Evolutionary conservation across 2,888 invertebrate species (phyloP).

Genomic region (Coleophora flavipennella): DNA sequence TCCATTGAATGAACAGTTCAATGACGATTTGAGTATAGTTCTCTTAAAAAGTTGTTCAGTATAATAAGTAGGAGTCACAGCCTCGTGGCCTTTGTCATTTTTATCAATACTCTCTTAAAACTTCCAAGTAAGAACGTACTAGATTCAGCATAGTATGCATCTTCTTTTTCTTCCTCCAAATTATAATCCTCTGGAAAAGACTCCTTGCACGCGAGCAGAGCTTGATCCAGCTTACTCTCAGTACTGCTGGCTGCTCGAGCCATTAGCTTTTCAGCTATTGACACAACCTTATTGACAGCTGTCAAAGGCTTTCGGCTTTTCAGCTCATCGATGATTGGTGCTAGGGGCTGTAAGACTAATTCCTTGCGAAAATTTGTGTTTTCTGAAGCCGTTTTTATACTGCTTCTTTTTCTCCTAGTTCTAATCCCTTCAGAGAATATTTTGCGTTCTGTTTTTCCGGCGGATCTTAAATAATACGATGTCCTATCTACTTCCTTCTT

Average conservation of each 20-base stretch:
- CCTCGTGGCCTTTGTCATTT: no score
- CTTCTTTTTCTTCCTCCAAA: no score
- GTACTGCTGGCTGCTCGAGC: constrained; percentile 38
- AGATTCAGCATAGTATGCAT: no score
- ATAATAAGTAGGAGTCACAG: no score
- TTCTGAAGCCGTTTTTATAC: constrained; percentile 2
- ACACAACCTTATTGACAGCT: constrained; percentile 39
- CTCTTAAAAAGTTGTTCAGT: no score
- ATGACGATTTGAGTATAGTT: no score
- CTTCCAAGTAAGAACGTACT: no score
- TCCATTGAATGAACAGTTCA: no score
- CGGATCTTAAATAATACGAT: constrained; percentile 51
- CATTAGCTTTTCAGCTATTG: constrained; percentile 61
- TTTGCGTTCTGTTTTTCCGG: constrained; percentile 44
- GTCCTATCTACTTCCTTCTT: constrained; percentile 38
- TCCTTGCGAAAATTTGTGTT: constrained; percentile 15
- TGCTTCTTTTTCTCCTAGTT: constrained; percentile 19
- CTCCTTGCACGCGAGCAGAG: constrained; percentile 48
- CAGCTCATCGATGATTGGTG: constrained; percentile 58
- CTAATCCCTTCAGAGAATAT: constrained; percentile 36
- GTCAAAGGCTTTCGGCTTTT: constrained; percentile 45
- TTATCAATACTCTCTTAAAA: no score
- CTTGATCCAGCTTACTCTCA: constrained; percentile 40
- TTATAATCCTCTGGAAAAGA: constrained; percentile 34
- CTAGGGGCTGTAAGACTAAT: constrained; percentile 32